Evolutionary conservation across 2,113 vertebrate species (phyloP), one percentile per base, ranked within the genome.

Genomic region (Nannospalax galili): DNA sequence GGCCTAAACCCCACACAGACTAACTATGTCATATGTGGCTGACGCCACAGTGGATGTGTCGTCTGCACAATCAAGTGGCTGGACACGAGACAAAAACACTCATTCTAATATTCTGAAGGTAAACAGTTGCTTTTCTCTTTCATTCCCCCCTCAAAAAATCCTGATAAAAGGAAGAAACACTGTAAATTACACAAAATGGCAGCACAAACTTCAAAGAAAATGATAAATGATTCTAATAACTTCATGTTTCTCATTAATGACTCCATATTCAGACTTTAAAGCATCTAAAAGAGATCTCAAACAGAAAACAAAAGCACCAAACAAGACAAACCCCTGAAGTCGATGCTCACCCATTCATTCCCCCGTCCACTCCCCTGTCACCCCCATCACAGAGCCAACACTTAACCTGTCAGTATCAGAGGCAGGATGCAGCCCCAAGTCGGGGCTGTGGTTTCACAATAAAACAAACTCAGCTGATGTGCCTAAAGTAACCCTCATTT

Each of bases 171-270:
- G 97, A 97, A 98, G 97, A 98, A 98, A 98, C 97, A 97, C 97
- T 98, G 97, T 98, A 98, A 98, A 98, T 98, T 98, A 98, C 97
- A 98, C 92, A 98, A 98, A 98, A 98, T 97, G 98, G 97, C 98
- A 98, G 97, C 84, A 95, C 97, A 98, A 97, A 98, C 98, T 98
- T 98, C 98, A 98, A 98, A 98, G 98, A 98, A 98, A 98, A 98
- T 98, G 98, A 98, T 97, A 98, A 98, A 98, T 97, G 97, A 98
- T 97, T 98, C 98, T 98, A 98, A 98, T 98, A 98, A 98, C 98
- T 98, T 98, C 97, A 98, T 98, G 98, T 98, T 98, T 98, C 98
- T 98, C 98, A 98, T 98, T 98, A 98, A 98, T 98, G 98, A 95
- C 97, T 97, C 97, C 90, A 97, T 94, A 96, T 97, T 97, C 96